Evolutionary conservation across 2,113 vertebrate genomes (phyloP).

Genomic region (Leptosomus discolor): DNA sequence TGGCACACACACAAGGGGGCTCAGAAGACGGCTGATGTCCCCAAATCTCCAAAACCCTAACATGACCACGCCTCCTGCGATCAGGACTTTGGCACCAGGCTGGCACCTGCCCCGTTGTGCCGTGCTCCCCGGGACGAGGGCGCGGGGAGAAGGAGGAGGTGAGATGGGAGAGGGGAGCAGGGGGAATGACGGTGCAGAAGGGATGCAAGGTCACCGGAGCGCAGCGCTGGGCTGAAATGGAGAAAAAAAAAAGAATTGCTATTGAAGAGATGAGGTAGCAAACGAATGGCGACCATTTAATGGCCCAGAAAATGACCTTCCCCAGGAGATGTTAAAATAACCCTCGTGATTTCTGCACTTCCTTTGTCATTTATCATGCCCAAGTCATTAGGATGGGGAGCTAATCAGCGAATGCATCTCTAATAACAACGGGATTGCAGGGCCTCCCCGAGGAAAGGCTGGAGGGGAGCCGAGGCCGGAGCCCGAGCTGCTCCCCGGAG

Average conservation of each 20-base stretch:
- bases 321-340: background rate
- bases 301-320: background rate
- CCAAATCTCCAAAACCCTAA: background rate
- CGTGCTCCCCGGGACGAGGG: accelerated
- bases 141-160: background rate
- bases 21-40: background rate
- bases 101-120: background rate
- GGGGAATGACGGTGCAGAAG: background rate
- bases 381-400: background rate
- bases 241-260: background rate
- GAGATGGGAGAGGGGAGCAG: background rate
- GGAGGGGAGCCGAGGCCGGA: background rate
- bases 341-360: background rate
- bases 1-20: background rate
- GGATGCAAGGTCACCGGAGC: background rate
- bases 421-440: background rate
- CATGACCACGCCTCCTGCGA: background rate
- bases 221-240: background rate
- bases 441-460: background rate
- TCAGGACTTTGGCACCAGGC: background rate
- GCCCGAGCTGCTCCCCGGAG: background rate
- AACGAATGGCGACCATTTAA: background rate
- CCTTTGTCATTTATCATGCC: background rate
- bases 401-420: slow-evolving; percentile 10
- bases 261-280: background rate